phyloP scores from a whole-genome alignment of 2,888 invertebrate species.

The Saturnia pavonia region DNA sequence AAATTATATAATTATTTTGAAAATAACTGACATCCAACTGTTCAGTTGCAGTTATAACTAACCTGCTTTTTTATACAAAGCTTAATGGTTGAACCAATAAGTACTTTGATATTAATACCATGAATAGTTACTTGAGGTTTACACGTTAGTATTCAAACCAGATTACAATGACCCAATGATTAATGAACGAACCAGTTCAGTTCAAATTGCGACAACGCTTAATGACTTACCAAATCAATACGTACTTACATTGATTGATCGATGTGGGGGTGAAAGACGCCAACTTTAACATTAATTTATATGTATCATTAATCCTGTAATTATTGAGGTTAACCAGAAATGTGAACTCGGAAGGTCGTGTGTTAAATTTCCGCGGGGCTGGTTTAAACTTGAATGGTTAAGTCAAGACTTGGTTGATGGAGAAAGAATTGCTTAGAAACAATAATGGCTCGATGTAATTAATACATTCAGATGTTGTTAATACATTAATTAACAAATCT shows the following conservation, averaged over 20 bases:
- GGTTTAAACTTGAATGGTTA: neutral
- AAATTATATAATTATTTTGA: too few species aligned
- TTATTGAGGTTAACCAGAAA: neutral
- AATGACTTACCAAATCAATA: conserved; percentile 14
- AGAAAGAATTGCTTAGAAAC: too few species aligned
- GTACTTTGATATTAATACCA: neutral
- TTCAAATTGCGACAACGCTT: conserved; percentile 9
- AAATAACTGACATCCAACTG: too few species aligned
- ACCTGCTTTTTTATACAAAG: neutral
- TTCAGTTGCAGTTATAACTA: too few species aligned
- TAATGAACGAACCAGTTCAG: conserved; percentile 3
- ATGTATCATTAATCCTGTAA: neutral
- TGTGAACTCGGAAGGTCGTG: neutral
- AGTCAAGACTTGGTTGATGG: neutral
- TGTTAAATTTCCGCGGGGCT: neutral
- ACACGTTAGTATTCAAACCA: neutral
- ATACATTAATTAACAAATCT: too few species aligned
- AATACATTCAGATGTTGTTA: too few species aligned
- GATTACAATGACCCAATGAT: neutral
- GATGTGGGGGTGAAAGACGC: neutral
- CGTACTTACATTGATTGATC: conserved; percentile 12
- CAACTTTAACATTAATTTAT: neutral
- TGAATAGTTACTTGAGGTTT: neutral
- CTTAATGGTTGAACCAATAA: neutral
- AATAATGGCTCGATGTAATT: too few species aligned